Percentiles rank a stretch among this genome's conserved stretches.
Conservation (phyloP, 2,797 vertebrate genomes). For the Chlorospingus semifuscus region DNA sequence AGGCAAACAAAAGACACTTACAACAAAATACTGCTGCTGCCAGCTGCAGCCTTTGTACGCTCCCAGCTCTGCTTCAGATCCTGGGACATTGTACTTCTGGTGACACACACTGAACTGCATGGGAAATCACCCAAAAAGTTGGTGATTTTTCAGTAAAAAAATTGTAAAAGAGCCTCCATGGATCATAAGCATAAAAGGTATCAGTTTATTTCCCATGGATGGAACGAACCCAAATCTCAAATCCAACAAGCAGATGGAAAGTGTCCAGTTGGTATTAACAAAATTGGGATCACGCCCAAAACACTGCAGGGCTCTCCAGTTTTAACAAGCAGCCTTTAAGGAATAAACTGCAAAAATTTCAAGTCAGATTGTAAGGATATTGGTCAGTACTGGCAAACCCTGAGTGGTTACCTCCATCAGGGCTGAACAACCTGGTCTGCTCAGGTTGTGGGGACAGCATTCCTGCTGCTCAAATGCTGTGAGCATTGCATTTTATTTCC, state of each 20-base stretch:
- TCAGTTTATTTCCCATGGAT: background rate
- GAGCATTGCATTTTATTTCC: background rate
- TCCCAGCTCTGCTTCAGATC: background rate
- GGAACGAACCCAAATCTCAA: background rate
- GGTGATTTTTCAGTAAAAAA: background rate
- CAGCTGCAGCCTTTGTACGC: background rate
- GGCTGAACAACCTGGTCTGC: background rate
- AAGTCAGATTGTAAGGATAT: background rate
- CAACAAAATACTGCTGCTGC: background rate
- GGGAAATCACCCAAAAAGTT: background rate
- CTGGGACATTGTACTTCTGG: background rate
- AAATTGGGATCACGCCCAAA: background rate
- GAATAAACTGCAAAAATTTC: background rate
- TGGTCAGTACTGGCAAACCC: background rate
- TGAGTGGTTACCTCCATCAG: background rate
- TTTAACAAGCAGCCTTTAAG: background rate
- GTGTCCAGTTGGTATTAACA: background rate
- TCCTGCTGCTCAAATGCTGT: background rate
- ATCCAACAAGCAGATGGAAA: background rate
- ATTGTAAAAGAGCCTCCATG: background rate
- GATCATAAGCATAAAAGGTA: background rate
- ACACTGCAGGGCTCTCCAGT: background rate
- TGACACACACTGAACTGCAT: background rate
- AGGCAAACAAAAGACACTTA: background rate
- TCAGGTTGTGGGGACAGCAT: rapidly evolving